These are phyloP conservation scores for Pseudococcus longispinus DNA, from an alignment of 2,888 invertebrate species.

Conservation along the genomic window DNA sequence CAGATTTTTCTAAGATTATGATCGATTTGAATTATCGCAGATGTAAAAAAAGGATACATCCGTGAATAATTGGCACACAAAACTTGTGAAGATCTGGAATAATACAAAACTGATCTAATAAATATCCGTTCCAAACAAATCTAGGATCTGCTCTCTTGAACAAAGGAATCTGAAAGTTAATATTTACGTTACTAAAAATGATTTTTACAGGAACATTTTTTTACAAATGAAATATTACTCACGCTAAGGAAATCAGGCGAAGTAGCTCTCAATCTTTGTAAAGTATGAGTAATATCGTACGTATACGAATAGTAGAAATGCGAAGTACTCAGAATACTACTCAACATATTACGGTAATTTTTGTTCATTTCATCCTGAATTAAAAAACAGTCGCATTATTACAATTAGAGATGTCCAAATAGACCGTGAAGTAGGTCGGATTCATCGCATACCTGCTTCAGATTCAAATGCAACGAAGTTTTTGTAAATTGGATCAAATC, in stretches of 20 bases:
- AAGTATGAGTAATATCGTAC: constrained; percentile 89
- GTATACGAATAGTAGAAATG: constrained; percentile 93
- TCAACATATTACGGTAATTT: constrained; percentile 84
- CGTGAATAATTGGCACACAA: constrained; percentile 83
- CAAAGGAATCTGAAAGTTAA: constrained; percentile 70
- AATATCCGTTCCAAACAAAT: constrained; percentile 92
- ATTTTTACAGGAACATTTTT: background rate
- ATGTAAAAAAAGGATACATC: constrained; percentile 68
- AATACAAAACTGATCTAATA: constrained; percentile 76
- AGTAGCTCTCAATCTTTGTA: constrained; percentile 85
- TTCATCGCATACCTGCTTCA: constrained; percentile 70
- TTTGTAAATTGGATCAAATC: constrained; percentile 86
- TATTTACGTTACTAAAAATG: constrained; percentile 61
- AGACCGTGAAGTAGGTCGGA: background rate
- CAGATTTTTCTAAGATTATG: background rate
- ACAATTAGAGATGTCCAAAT: background rate
- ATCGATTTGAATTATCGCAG: background rate
- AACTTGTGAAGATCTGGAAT: constrained; percentile 62
- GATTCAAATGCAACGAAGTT: constrained; percentile 83
- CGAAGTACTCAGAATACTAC: constrained; percentile 80
- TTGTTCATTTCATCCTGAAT: constrained; percentile 79
- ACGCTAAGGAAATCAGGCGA: constrained; percentile 82
- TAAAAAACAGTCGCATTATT: constrained; percentile 31
- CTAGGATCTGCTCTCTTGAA: constrained; percentile 82
- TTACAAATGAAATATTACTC: constrained; percentile 49